Base-by-base conservation (phyloP, 2,113 vertebrate genomes). In the Macroglossus sobrinus region DNA sequence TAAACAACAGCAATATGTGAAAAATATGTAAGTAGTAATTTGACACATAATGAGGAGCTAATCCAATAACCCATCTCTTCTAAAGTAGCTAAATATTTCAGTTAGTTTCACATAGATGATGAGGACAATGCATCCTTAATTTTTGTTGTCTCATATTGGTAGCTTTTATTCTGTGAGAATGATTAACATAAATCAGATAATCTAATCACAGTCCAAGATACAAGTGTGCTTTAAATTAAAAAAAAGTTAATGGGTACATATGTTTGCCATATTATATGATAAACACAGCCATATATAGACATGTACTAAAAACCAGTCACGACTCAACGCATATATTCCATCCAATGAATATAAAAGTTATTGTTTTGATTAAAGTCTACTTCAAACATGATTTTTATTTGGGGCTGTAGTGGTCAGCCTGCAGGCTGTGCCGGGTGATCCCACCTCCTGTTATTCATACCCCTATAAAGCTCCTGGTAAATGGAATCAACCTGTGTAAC, bases 101-200 rank as follows among this genome's bases (percentile, higher is more conserved):
- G 7, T 75, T 5, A 26, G 8, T 84, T 80, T 92, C 33, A 50
- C 61, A 53, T 0, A 28, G 33, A 89, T 82, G 40, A 78, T 57
- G 47, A 72, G 18, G 88, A 75, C 50, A 87, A 16, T 74, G 30
- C 1, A 53, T 57, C 74, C 64, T 5, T 66, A n/a, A 59, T 59
- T 75, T 89, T 86, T 74, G n/a, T 79, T 64, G 33, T 64, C 47
- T 79, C 59, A 64, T 64, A 30, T 4, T 91, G 50, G 43, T 61
- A 95, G 81, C 71, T 87, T 92, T 86, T 81, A 71, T 47, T 71
- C 72, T 91, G 68, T 80, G 47, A 86, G 18, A 81, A 78, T 53
- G 47, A 45, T 40, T 89, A 91, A 89, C 14, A 78, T 8, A 53
- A 50, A 81, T n/a, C 84, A 85, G 72, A 55, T 78, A 72, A 92